Evolutionary conservation across 2,113 vertebrate genomes (phyloP).

Genomic region (Trachemys scripta): DNA sequence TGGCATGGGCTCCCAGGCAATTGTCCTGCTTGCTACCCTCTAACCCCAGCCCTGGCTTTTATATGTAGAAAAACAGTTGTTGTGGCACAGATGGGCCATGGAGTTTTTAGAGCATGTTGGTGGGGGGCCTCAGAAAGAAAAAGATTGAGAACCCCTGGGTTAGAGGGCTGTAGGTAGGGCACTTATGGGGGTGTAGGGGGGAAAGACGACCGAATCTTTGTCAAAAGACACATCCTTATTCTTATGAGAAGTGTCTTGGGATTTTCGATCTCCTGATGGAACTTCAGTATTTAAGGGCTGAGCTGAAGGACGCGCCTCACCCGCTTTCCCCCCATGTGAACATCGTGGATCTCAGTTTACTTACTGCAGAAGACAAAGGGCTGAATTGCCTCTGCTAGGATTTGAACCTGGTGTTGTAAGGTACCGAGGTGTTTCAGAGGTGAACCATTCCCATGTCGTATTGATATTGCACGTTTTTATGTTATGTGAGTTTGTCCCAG

Average conservation of each 20-base stretch:
- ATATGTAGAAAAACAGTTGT: too few relatives aligned
- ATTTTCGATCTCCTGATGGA: background rate
- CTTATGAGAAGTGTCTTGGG: background rate
- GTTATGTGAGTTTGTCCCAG: background rate
- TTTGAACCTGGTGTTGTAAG: background rate
- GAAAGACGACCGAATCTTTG: background rate
- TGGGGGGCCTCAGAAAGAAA: too few relatives aligned
- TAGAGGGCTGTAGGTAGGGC: background rate
- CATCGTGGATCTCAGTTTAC: background rate
- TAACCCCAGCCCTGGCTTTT: too few relatives aligned
- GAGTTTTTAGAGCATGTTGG: too few relatives aligned
- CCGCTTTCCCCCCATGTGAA: background rate
- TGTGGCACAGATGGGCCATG: too few relatives aligned
- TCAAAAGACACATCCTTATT: background rate
- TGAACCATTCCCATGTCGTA: rapidly evolving
- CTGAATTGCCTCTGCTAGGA: background rate
- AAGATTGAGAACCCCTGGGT: too few relatives aligned
- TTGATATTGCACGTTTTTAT: rapidly evolving
- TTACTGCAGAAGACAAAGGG: background rate
- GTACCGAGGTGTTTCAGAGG: background rate
- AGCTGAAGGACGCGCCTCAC: background rate
- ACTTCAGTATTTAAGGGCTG: background rate
- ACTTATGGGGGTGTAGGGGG: rapidly evolving
- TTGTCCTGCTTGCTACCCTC: too few relatives aligned
- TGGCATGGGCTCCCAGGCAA: too few relatives aligned